Evolutionary conservation across 2,113 vertebrate species (phyloP), one percentile per base, ranked within the genome.

Genomic region (Hipposideros armiger): DNA sequence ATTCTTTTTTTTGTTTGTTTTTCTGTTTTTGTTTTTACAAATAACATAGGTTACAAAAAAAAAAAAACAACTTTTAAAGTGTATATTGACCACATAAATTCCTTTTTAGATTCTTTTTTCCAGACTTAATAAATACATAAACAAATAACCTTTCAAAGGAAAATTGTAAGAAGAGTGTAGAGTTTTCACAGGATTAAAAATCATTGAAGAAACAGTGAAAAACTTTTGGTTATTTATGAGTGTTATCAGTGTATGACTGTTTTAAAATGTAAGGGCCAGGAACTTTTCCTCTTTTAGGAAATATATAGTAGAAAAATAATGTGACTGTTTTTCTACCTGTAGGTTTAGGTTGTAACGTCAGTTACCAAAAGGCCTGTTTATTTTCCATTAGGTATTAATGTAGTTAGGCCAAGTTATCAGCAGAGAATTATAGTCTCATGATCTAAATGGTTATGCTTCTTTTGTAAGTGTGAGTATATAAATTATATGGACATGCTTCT

Each of bases 101-200:
- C 6, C 62, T 66, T 60, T 94, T 74, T 81, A 50, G 81, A 73
- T 83, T 86, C 2, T 85, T 90, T 83, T 36, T 19, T 93, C 40
- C 7, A 36, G 36, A 36, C 36, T 36, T 36, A 36, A 36, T 36
- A 36, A 36, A 36, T 36, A 36, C 36, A 36, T 36, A 36, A 36
- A 36, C 36, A 36, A 36, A 36, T 36, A 36, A 36, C 36, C 22
- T 78, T 70, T 84, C 72, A 88, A 56, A 89, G 28, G 47, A 83
- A 93, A 90, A 91, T 11, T 11, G 52, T 72, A 40, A 42, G 50
- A 81, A 86, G 69, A 82, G 84, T n/a, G 3, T 83, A 22, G 15
- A 74, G 26, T 52, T 89, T 92, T 80, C 66, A 73, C 13, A 56
- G 26, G 28, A 69, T 87, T 93, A 95, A 93, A 81, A 90, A 82